Evolutionary conservation across 2,888 invertebrate species (phyloP).

Genomic region (Torymus texanus): DNA sequence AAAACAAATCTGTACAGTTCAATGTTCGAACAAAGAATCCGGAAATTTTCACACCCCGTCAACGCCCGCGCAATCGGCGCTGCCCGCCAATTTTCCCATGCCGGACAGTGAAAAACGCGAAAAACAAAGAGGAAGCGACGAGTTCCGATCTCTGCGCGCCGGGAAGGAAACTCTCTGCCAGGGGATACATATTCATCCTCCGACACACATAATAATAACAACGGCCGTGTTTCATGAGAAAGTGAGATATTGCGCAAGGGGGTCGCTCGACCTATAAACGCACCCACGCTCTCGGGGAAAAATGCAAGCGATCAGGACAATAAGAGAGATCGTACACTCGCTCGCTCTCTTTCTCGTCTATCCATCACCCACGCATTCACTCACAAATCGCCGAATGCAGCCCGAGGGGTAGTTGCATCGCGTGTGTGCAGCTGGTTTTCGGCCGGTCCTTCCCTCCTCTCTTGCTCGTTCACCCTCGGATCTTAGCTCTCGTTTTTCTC

Average conservation of each 20-base stretch:
- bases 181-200: constrained; percentile 19
- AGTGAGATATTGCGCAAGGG: constrained; percentile 51
- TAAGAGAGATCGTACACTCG: constrained; percentile 6
- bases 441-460: not conserved
- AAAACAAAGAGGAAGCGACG: not conserved
- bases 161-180: not conserved
- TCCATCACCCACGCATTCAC: constrained; percentile 71
- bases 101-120: not conserved
- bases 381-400: constrained; percentile 51
- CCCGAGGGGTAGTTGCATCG: constrained; percentile 53
- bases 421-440: constrained; percentile 47
- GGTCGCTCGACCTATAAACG: not conserved
- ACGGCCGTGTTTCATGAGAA: constrained; percentile 35
- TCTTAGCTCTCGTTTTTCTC: constrained; percentile 30
- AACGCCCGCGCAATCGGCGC: constrained; percentile 15
- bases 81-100: constrained; percentile 38
- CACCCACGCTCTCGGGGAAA: constrained; percentile 33
- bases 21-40: not conserved
- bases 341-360: constrained; percentile 61
- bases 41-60: constrained; percentile 38
- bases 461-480: not conserved
- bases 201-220: constrained; percentile 2
- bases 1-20: not conserved
- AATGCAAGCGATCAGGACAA: constrained; percentile 20
- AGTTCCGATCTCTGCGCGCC: not conserved